Percentiles rank a stretch among this genome's conserved stretches.
These are phyloP conservation scores for Tenthredo notha DNA, from an alignment of 2,888 invertebrate genomes.

Conservation along the genomic window DNA sequence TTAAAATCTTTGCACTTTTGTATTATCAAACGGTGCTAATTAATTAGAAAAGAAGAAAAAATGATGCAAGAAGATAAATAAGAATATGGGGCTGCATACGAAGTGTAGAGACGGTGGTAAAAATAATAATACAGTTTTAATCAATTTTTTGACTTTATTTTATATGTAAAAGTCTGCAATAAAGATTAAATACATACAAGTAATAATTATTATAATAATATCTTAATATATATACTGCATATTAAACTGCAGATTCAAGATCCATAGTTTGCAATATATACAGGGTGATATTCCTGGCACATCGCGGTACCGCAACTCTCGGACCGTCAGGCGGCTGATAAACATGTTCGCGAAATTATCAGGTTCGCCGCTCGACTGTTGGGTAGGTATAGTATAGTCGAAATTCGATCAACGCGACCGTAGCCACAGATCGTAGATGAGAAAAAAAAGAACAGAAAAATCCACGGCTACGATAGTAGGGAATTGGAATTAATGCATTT, in stretches of 20 bases:
- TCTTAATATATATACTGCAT: conserved; percentile 34
- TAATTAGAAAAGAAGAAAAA: background rate
- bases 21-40: background rate
- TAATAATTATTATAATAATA: conserved; percentile 37
- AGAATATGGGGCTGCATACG: background rate
- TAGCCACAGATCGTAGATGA: too few relatives aligned
- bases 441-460: too few relatives aligned
- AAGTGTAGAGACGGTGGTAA: conserved; percentile 13
- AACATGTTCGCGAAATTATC: too few relatives aligned
- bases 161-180: conserved; percentile 41
- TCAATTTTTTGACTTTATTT: conserved; percentile 47
- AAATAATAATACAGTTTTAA: conserved; percentile 31
- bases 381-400: too few relatives aligned
- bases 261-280: background rate
- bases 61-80: background rate
- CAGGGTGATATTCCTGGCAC: too few relatives aligned
- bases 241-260: background rate
- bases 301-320: too few relatives aligned
- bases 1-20: background rate
- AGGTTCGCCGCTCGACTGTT: too few relatives aligned
- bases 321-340: too few relatives aligned
- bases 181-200: conserved; percentile 44
- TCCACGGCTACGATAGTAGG: too few relatives aligned
- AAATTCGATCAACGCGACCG: too few relatives aligned
- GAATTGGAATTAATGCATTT: too few relatives aligned